Percentiles rank a stretch among this genome's conserved stretches.
Conservation (phyloP, 2,797 vertebrate genomes). For the Rhincodon typus region DNA sequence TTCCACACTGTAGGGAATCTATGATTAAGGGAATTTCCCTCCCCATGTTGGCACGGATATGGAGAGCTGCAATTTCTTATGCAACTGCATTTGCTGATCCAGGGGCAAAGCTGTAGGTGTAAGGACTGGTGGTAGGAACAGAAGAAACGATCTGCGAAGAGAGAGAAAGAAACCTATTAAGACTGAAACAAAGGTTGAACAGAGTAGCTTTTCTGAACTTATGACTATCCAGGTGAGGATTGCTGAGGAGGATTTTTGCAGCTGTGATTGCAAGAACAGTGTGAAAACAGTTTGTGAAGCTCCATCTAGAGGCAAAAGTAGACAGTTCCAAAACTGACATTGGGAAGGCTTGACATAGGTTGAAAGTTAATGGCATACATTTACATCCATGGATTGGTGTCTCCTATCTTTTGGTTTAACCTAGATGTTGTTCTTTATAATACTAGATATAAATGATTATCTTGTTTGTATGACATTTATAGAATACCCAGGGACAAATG, state of each 20-base stretch:
- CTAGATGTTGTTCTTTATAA: background rate
- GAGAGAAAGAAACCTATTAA: background rate
- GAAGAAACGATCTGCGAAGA: background rate
- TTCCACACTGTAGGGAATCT: background rate
- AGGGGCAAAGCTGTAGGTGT: background rate
- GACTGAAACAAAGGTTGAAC: background rate
- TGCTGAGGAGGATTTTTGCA: background rate
- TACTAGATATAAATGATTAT: background rate
- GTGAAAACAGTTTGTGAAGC: background rate
- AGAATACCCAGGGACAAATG: background rate
- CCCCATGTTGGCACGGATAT: accelerated
- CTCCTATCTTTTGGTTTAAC: background rate
- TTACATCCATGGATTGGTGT: background rate
- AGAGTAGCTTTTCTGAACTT: background rate
- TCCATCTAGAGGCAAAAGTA: background rate
- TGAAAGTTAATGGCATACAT: background rate
- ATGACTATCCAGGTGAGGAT: background rate
- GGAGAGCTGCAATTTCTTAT: background rate
- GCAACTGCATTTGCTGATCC: background rate
- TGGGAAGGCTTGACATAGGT: background rate
- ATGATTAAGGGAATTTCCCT: background rate
- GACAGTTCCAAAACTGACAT: background rate
- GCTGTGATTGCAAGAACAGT: too few species aligned
- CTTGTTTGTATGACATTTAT: background rate
- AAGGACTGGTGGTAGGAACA: background rate